Evolutionary conservation across 2,797 vertebrate species (phyloP), one percentile per base, ranked within the genome.

Genomic region (Loris lydekkerianus): DNA sequence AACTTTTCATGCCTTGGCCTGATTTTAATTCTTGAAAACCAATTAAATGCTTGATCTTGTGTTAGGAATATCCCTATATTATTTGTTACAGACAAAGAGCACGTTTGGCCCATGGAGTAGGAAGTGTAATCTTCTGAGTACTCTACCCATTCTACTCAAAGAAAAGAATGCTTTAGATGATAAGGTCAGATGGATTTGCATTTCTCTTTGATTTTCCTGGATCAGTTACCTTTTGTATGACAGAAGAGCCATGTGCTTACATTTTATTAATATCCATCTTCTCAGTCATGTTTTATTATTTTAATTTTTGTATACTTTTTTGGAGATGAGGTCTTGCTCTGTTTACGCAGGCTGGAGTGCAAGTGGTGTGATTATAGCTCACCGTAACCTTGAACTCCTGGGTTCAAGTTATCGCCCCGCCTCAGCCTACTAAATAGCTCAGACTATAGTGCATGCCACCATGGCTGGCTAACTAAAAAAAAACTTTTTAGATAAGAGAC

Each of bases 21-120:
- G 34, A 63, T 95, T 83, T 63, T 88, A 91, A 58, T 88, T 65
- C 72, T 77, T 83, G 31, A 88, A 88, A 91, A 88, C 43, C 23
- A 87, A 7, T 70, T 70, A 49, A 78, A 58, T 25, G 65, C 53
- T 63, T 17, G 72, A 61, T 27, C n/a, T 78, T 49, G 9, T 27
- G 17, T 87, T 83, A 78, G 34, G 70, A 56, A 27, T 82, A 43
- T 53, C 23, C 34, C 1, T 80, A 31, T 17, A 58, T 37, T 67
- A 84, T 49, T 77, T 13, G 14, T 89, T 75, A 56, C 73, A 94
- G n/a, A 86, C 27, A 8, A 58, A 58, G 31, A 61, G 40, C n/a
- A 31, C 75, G 60, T 89, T 65, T 89, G 46, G 21, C 46, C 21
- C 21, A 25, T 73, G 21, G 84, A 92, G 11, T 34, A 90, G 46